These are phyloP conservation scores for Trissonchulus sp. DNA, from an alignment of 2,888 invertebrate species.

Conservation along the genomic window DNA sequence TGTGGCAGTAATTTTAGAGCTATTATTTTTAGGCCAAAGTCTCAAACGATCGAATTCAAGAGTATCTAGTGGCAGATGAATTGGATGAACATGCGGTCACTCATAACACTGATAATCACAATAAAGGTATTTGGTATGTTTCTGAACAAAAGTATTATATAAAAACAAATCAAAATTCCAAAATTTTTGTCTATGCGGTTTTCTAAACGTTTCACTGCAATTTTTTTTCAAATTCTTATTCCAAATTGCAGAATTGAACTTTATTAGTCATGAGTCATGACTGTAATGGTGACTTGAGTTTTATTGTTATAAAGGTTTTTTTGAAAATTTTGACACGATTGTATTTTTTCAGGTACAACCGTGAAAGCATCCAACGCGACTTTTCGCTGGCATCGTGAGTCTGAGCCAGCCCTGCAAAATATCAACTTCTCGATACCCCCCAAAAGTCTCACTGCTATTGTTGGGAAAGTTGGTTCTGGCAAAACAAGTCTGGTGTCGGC, in stretches of 20 bases:
- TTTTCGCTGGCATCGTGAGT: background rate
- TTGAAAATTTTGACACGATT: too few relatives aligned
- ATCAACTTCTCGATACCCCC: background rate
- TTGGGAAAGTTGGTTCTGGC: slow-evolving; percentile 56
- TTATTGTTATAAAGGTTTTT: too few relatives aligned
- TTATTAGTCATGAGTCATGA: too few relatives aligned
- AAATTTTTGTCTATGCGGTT: too few relatives aligned
- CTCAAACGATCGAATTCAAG: slow-evolving; percentile 45
- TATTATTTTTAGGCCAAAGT: slow-evolving; percentile 46
- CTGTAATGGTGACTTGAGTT: too few relatives aligned
- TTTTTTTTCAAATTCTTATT: too few relatives aligned
- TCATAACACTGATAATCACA: background rate
- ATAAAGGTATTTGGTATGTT: background rate
- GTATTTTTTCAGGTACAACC: too few relatives aligned
- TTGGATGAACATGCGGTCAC: slow-evolving; percentile 31
- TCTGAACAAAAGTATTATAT: too few relatives aligned
- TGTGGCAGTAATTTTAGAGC: too few relatives aligned
- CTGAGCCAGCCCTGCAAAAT: background rate
- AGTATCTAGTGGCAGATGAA: slow-evolving; percentile 47
- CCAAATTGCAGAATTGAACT: too few relatives aligned
- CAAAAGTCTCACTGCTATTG: slow-evolving; percentile 56
- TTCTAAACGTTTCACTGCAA: too few relatives aligned
- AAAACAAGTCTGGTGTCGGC: slow-evolving; percentile 72
- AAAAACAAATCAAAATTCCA: too few relatives aligned
- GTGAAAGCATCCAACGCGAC: background rate